These are phyloP conservation scores for Nesoenas mayeri DNA, from an alignment of 2,113 vertebrate genomes.

Conservation along the genomic window DNA sequence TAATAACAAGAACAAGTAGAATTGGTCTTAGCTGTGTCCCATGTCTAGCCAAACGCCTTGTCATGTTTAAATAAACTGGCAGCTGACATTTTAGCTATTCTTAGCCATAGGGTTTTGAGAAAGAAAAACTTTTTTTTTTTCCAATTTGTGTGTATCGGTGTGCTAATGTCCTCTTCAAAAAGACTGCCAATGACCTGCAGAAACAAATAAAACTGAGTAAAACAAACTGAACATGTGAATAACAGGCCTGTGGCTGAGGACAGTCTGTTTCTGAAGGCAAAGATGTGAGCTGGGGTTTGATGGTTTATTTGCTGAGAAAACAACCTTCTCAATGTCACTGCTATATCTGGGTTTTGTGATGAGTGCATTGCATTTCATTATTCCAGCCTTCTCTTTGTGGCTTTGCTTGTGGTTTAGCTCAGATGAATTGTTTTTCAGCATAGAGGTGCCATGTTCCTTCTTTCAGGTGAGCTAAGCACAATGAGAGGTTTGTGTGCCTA, in stretches of 20 bases:
- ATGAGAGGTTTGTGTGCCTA: background rate
- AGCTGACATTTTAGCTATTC: conserved; percentile 25
- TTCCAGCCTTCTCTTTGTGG: background rate
- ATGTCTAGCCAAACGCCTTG: background rate
- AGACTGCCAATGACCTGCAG: background rate
- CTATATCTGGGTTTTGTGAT: background rate
- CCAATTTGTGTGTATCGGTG: background rate
- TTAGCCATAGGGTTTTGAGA: conserved; percentile 16
- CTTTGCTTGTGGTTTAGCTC: background rate
- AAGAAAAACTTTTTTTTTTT: conserved; percentile 32
- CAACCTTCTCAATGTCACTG: background rate
- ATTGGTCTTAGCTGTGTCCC: conserved; percentile 24
- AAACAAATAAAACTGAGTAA: conserved; percentile 17
- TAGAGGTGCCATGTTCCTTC: background rate
- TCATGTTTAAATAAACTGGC: conserved; percentile 46
- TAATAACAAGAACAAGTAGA: background rate
- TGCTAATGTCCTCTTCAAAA: background rate
- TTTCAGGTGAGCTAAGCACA: background rate
- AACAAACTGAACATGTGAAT: conserved; percentile 21
- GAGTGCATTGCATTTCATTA: background rate
- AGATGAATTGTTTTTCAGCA: background rate
- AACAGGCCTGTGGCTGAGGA: background rate
- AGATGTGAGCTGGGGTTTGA: background rate
- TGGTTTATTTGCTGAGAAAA: conserved; percentile 2
- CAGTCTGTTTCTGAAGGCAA: background rate